Percentiles rank a stretch among this genome's conserved stretches.
phyloP scores from a whole-genome alignment of 1,140 invertebrate species.

The Tetranychus cinnabarinus region DNA sequence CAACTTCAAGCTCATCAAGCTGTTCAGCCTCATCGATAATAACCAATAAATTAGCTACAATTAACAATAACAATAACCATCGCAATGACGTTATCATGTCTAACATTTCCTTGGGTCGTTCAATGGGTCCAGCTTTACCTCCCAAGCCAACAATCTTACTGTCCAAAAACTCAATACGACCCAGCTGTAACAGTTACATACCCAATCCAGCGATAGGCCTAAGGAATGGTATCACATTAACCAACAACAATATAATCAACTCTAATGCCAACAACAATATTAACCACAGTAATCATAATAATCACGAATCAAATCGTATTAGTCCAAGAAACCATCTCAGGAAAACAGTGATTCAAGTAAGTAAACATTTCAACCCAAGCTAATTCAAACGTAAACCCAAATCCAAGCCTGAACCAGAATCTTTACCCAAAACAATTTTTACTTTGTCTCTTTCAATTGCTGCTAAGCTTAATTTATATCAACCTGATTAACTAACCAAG shows the following conservation, averaged over 20 bases:
- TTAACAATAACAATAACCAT: not conserved
- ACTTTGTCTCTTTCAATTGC: too few species aligned
- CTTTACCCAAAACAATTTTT: too few species aligned
- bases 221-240: slow-evolving; percentile 1
- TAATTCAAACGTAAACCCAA: not conserved
- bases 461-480: too few species aligned
- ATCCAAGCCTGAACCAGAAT: not conserved
- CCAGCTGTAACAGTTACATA: not conserved
- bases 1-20: not conserved
- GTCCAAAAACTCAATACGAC: slow-evolving; percentile 7
- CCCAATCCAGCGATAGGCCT: not conserved
- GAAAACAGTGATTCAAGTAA: slow-evolving; percentile 63
- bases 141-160: slow-evolving; percentile 14
- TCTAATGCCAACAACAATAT: slow-evolving; percentile 15
- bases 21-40: slow-evolving; percentile 1
- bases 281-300: slow-evolving; percentile 11
- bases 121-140: slow-evolving; percentile 10
- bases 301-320: not conserved
- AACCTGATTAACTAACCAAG: too few species aligned
- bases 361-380: not conserved
- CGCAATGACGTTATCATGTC: not conserved
- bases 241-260: slow-evolving; percentile 8
- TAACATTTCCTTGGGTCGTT: not conserved
- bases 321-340: too few species aligned
- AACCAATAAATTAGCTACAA: not conserved